These are phyloP conservation scores for Trissoscelio sp. DNA, from an alignment of 2,888 invertebrate species.

Conservation along the genomic window DNA sequence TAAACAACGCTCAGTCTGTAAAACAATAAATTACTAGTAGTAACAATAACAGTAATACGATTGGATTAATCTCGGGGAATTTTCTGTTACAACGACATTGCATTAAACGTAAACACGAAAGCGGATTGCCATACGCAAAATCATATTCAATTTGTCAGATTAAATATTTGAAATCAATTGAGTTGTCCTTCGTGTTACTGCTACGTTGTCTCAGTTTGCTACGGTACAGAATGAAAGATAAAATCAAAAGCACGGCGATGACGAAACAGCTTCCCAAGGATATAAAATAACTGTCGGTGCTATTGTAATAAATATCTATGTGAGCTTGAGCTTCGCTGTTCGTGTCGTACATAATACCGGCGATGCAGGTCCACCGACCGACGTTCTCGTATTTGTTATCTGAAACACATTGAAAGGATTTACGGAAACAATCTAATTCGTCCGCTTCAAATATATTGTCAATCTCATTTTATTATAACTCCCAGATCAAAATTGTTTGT, in stretches of 20 bases:
- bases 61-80: neutral
- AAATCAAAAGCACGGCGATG: conserved; percentile 35
- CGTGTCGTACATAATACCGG: conserved; percentile 62
- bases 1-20: neutral
- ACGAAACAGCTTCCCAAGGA: conserved; percentile 47
- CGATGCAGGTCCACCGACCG: conserved; percentile 75
- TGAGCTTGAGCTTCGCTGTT: conserved; percentile 54
- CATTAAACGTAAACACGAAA: conserved; percentile 10
- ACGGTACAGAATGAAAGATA: conserved; percentile 50
- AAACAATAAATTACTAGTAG: conserved; percentile 14
- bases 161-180: conserved; percentile 62
- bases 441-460: conserved; percentile 14
- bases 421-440: conserved; percentile 41
- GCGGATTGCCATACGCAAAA: neutral
- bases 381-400: conserved; percentile 67
- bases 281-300: conserved; percentile 42
- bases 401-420: conserved; percentile 52
- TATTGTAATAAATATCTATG: conserved; percentile 54
- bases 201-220: conserved; percentile 25
- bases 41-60: conserved; percentile 4
- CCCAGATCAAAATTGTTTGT: conserved; percentile 21
- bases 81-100: neutral
- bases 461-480: conserved; percentile 44
- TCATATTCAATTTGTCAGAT: conserved; percentile 35
- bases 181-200: conserved; percentile 25